Evolutionary conservation across 2,113 vertebrate species (phyloP).

Genomic region (Charina bottae): DNA sequence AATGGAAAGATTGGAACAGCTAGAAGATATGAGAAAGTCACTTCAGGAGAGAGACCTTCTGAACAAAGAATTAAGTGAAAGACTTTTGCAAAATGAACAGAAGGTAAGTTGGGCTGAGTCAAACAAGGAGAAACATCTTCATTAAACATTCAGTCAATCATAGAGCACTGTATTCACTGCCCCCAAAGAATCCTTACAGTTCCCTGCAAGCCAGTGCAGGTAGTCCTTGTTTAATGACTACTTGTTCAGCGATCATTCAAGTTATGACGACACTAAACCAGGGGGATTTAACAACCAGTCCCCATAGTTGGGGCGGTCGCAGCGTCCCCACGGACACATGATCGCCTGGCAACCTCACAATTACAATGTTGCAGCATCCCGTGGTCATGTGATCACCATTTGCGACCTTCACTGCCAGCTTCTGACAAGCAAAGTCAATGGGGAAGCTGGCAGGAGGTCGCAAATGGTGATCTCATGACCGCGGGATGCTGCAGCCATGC

Average conservation of each 20-base stretch:
- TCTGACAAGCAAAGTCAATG: not conserved
- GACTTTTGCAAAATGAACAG: constrained; percentile 78
- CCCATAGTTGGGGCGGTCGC: not conserved
- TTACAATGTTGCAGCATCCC: not conserved
- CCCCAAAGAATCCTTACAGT: not conserved
- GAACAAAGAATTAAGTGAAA: constrained; percentile 78
- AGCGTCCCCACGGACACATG: no score
- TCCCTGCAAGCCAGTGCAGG: not conserved
- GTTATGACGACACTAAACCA: not conserved
- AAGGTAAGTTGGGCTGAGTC: constrained; percentile 66
- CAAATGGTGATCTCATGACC: not conserved
- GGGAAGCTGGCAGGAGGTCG: not conserved
- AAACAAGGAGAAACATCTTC: not conserved
- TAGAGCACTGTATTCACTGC: not conserved
- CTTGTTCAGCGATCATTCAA: not conserved
- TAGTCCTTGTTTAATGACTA: not conserved
- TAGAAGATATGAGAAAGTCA: constrained; percentile 73
- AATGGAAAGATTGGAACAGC: constrained; percentile 78
- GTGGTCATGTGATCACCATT: not conserved
- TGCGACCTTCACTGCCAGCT: not conserved
- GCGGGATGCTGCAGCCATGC: not conserved
- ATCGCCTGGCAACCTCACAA: no score
- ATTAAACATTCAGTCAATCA: not conserved
- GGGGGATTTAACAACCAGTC: not conserved
- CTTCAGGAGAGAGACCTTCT: constrained; percentile 78